A percentile compares a stretch with the other conserved stretches of the same genome.
Conservation (phyloP, 2,113 vertebrate species). For the Baryphthengus martii region DNA sequence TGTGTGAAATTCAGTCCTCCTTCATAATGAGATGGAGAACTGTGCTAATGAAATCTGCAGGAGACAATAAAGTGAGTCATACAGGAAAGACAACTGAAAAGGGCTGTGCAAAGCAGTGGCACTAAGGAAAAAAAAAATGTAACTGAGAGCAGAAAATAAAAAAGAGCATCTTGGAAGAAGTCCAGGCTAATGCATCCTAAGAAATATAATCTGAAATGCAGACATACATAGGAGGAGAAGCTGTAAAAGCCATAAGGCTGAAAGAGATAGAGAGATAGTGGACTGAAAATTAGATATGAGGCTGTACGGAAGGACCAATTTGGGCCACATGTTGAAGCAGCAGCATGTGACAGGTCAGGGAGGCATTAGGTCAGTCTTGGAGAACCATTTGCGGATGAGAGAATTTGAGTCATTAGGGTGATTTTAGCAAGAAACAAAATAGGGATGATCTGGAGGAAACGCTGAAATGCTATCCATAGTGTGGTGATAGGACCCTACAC, state of each 20-base stretch:
- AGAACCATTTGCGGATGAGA: not conserved
- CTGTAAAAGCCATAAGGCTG: conserved; percentile 60
- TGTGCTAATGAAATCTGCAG: conserved; percentile 64
- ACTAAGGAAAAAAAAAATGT: not conserved
- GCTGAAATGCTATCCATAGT: not conserved
- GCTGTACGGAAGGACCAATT: conserved; percentile 26
- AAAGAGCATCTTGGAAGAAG: conserved; percentile 54
- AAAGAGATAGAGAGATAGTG: conserved; percentile 47
- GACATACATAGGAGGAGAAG: conserved; percentile 4
- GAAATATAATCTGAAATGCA: conserved; percentile 50
- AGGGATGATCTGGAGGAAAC: not conserved
- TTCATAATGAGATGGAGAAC: conserved; percentile 34
- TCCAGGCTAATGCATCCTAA: conserved; percentile 55
- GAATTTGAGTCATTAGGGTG: not conserved
- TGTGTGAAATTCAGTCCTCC: conserved; percentile 31
- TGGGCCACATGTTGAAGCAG: not conserved
- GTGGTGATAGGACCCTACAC: not conserved
- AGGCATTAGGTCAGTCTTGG: conserved; percentile 14
- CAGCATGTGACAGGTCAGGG: not conserved
- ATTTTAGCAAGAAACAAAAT: not conserved
- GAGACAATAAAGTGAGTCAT: conserved; percentile 63
- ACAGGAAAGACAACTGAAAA: not conserved
- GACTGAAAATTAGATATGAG: conserved; percentile 54
- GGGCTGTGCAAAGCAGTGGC: not conserved
- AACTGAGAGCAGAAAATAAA: conserved; percentile 29